A percentile compares a stretch with the other conserved stretches of the same genome.
phyloP scores from a whole-genome alignment of 2,888 invertebrate species.

The Pristionchus fissidentatus region DNA sequence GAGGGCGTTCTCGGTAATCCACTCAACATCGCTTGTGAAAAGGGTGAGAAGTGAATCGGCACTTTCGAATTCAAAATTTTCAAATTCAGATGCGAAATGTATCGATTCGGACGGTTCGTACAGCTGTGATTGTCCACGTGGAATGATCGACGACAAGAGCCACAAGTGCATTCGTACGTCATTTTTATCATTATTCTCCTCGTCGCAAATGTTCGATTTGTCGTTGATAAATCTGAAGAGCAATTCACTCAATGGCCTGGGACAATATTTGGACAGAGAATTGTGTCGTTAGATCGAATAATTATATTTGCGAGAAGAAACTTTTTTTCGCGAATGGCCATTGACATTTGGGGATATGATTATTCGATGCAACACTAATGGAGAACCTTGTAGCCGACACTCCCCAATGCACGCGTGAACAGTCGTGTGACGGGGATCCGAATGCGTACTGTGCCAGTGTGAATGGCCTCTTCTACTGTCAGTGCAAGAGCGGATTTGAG shows the following conservation, averaged over 20 bases:
- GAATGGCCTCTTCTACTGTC: neutral
- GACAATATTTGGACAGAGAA: no score
- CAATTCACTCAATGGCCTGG: neutral
- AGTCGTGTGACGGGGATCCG: conserved; percentile 38
- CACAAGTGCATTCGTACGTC: conserved; percentile 49
- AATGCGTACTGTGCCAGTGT: conserved; percentile 48
- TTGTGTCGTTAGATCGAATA: no score
- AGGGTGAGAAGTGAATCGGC: neutral
- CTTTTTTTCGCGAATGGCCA: neutral
- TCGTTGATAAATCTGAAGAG: no score
- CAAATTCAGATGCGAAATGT: conserved; percentile 95
- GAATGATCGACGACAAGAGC: conserved; percentile 22
- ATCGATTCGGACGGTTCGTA: conserved; percentile 95
- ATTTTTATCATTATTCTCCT: no score
- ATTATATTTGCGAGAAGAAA: no score
- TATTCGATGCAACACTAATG: neutral
- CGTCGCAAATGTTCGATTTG: neutral
- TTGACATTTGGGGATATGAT: neutral
- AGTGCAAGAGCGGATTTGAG: conserved; percentile 32
- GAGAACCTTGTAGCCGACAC: neutral
- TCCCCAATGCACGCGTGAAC: conserved; percentile 46
- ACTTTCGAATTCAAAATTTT: conserved; percentile 83
- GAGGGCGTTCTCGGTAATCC: conserved; percentile 39
- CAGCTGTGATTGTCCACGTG: conserved; percentile 89
- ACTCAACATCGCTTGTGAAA: conserved; percentile 18